phyloP scores from a whole-genome alignment of 2,113 vertebrate genomes.

The Tapirus terrestris region DNA sequence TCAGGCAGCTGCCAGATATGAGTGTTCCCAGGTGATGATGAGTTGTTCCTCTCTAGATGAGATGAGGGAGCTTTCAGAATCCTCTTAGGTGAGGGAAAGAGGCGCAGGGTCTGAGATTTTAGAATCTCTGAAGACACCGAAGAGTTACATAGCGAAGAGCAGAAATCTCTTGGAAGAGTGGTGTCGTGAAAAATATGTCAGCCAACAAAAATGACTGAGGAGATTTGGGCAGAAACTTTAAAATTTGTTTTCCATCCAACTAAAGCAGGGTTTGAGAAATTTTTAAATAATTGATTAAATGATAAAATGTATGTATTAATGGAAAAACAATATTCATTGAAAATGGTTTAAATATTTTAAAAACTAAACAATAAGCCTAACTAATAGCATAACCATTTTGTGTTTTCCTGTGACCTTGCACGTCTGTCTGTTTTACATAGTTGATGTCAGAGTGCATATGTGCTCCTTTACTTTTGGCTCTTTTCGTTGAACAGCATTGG shows the following conservation, averaged over 20 bases:
- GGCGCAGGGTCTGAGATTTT: background rate
- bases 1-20: background rate
- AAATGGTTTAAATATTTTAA: background rate
- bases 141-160: background rate
- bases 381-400: background rate
- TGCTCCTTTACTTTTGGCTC: background rate
- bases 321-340: background rate
- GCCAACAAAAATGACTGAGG: background rate
- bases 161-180: background rate
- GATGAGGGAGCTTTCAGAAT: background rate
- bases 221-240: background rate
- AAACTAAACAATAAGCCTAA: background rate
- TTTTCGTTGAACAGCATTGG: background rate
- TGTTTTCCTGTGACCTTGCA: background rate
- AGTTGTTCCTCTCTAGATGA: background rate
- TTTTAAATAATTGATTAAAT: constrained; percentile 14
- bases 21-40: background rate
- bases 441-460: background rate
- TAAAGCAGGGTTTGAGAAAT: background rate
- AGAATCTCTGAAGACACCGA: background rate
- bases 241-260: background rate
- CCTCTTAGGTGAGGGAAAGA: background rate
- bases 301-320: background rate
- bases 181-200: background rate
- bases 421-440: background rate